Evolutionary conservation across 2,888 invertebrate species (phyloP).

Genomic region (Cinara cedri): DNA sequence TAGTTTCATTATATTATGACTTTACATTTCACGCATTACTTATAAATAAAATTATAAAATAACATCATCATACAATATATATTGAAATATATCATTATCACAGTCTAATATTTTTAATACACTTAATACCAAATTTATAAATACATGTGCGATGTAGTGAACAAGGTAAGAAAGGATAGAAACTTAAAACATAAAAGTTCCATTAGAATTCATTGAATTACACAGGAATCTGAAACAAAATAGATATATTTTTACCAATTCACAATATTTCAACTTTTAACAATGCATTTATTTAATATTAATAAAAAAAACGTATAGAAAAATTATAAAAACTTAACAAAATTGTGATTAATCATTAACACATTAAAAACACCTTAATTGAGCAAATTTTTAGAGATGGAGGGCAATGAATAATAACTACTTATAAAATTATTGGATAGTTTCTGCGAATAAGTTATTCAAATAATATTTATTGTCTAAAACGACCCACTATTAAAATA

Average conservation of each 20-base stretch:
- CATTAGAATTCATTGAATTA: slow-evolving; percentile 50
- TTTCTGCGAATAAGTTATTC: no score
- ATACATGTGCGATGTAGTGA: not conserved
- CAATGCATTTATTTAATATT: not conserved
- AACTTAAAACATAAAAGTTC: slow-evolving; percentile 28
- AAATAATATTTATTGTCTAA: no score
- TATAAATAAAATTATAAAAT: slow-evolving; percentile 20
- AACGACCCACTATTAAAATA: no score
- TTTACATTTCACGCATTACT: not conserved
- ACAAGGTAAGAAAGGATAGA: slow-evolving; percentile 3
- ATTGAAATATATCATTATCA: slow-evolving; percentile 26
- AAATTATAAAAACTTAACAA: slow-evolving; percentile 29
- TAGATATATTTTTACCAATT: slow-evolving; percentile 24
- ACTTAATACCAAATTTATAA: not conserved
- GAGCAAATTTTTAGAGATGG: no score
- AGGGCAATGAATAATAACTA: no score
- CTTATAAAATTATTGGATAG: no score
- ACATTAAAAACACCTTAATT: not conserved
- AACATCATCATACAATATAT: not conserved
- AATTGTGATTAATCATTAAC: not conserved
- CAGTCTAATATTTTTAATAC: slow-evolving; percentile 4
- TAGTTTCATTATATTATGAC: no score
- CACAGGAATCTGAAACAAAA: slow-evolving; percentile 56
- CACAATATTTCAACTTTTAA: not conserved
- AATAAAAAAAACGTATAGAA: not conserved